A percentile compares a stretch with the other conserved stretches of the same genome.
These are phyloP conservation scores for Camptogramma bilineatum DNA, from an alignment of 2,888 invertebrate species.

Conservation along the genomic window DNA sequence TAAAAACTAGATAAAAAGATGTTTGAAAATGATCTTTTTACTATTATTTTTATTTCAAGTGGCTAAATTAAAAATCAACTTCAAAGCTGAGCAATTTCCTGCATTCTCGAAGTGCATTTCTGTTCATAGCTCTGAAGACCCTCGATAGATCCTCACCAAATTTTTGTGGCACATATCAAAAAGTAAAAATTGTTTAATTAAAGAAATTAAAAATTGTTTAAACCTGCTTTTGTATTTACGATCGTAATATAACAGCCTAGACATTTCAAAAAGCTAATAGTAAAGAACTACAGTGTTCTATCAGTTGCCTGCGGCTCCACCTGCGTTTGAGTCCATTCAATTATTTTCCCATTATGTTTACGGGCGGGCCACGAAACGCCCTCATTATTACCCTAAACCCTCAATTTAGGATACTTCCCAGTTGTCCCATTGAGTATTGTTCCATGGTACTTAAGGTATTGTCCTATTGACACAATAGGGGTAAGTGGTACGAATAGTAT, in stretches of 20 bases:
- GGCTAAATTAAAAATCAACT: too few relatives aligned
- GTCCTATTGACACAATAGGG: not conserved
- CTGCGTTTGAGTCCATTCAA: conserved; percentile 21
- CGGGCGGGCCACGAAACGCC: not conserved
- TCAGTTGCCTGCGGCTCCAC: conserved; percentile 5
- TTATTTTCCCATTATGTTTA: conserved; percentile 25
- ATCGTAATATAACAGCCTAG: not conserved
- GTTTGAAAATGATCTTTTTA: too few relatives aligned
- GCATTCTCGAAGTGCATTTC: too few relatives aligned
- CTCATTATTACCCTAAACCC: not conserved
- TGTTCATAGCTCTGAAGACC: too few relatives aligned
- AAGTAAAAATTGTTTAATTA: too few relatives aligned
- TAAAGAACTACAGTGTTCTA: conserved; percentile 4
- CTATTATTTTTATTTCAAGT: too few relatives aligned
- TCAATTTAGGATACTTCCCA: not conserved
- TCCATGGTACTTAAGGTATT: not conserved
- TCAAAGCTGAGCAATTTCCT: too few relatives aligned
- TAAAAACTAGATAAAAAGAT: too few relatives aligned
- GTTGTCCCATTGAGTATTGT: not conserved
- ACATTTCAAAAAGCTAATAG: not conserved
- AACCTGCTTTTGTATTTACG: not conserved
- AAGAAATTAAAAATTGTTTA: too few relatives aligned
- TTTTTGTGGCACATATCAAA: too few relatives aligned
- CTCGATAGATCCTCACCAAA: too few relatives aligned
- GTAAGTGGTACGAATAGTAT: too few relatives aligned